Conservation (phyloP, 2,113 vertebrate genomes). For the Phalacrocorax aristotelis region DNA sequence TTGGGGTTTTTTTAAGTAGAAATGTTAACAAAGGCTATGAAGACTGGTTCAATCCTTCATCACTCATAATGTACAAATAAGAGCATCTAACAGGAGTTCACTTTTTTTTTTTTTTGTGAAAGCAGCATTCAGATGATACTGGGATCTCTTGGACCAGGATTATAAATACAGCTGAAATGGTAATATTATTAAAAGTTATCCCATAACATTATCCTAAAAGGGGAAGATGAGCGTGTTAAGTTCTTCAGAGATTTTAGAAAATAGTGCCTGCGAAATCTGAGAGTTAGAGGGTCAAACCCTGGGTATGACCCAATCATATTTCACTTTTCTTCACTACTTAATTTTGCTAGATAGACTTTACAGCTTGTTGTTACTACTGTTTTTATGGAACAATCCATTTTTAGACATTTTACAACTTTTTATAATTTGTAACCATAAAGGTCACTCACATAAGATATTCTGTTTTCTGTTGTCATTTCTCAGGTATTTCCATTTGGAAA, state of each 20-base stretch:
- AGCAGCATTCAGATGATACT: neutral
- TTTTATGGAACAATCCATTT: neutral
- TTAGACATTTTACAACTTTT: neutral
- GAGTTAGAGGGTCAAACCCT: neutral
- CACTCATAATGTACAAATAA: neutral
- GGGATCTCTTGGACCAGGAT: neutral
- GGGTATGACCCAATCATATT: neutral
- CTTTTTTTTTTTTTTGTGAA: neutral
- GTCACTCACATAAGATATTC: neutral
- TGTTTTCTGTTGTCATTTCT: neutral
- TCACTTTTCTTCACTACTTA: neutral
- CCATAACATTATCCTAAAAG: neutral
- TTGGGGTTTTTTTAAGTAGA: neutral
- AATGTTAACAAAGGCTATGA: neutral
- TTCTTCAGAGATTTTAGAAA: neutral
- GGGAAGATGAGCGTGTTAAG: fast-evolving
- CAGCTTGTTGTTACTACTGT: neutral
- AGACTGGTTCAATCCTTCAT: neutral
- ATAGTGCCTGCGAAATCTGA: neutral
- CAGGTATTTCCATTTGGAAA: neutral
- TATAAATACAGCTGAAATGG: neutral
- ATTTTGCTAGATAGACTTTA: neutral
- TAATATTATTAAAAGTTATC: neutral
- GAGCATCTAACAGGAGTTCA: neutral
- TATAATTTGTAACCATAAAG: neutral